phyloP scores from a whole-genome alignment of 1,140 invertebrate species.

The Neodiprion fabricii region DNA sequence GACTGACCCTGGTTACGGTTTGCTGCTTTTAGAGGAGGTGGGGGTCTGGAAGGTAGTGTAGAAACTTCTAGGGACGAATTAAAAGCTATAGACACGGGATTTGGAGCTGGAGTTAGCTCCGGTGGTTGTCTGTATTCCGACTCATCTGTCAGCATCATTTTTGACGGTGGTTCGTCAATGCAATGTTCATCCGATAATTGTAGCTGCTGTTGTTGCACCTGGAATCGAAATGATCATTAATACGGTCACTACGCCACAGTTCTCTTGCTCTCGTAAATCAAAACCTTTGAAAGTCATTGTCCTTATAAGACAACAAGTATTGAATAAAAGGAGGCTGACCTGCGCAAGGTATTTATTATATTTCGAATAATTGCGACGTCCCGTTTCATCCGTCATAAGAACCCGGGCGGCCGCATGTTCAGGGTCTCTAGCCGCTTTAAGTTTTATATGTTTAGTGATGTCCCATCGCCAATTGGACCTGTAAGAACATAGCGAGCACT shows the following conservation, averaged over 20 bases:
- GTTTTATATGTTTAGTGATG: conserved; percentile 93
- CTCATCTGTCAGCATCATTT: conserved; percentile 37
- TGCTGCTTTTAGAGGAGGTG: conserved; percentile 45
- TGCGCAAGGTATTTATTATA: conserved; percentile 87
- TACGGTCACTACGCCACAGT: background rate
- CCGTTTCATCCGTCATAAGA: conserved; percentile 90
- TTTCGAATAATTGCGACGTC: conserved; percentile 88
- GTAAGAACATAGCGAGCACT: conserved; percentile 92
- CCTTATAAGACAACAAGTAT: background rate
- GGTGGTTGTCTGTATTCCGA: conserved; percentile 34
- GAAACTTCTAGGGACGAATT: conserved; percentile 21
- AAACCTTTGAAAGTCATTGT: background rate
- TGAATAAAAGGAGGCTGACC: conserved; percentile 52
- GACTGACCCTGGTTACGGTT: conserved; percentile 46
- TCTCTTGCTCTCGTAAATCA: background rate
- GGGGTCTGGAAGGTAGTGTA: conserved; percentile 37
- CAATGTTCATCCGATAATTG: conserved; percentile 43
- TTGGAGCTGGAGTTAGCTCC: conserved; percentile 27
- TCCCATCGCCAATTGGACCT: conserved; percentile 96
- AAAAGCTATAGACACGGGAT: conserved; percentile 15
- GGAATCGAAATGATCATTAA: background rate
- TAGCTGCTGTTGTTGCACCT: conserved; percentile 38
- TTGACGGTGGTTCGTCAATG: conserved; percentile 43
- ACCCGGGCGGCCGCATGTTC: conserved; percentile 80
- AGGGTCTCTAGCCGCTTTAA: conserved; percentile 84